These are phyloP conservation scores for Smittia sp. DNA, from an alignment of 2,888 invertebrate species.

Conservation along the genomic window DNA sequence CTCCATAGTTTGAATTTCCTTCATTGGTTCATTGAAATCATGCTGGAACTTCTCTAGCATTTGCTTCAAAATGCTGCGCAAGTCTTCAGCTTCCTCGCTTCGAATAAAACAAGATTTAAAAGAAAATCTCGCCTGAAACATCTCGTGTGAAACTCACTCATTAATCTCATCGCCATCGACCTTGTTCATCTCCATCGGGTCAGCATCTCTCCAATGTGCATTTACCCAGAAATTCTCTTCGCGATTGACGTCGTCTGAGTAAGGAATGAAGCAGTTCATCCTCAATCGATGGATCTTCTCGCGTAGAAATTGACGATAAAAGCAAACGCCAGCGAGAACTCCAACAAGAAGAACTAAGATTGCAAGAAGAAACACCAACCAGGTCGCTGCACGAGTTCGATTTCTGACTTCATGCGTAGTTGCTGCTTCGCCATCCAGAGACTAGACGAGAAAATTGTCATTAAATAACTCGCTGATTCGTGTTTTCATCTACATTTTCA, in stretches of 20 bases:
- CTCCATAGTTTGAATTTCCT: slow-evolving; percentile 13
- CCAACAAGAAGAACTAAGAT: slow-evolving; percentile 70
- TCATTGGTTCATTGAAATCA: slow-evolving; percentile 23
- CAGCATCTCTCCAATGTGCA: slow-evolving; percentile 39
- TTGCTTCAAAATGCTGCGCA: not conserved
- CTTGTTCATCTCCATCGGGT: slow-evolving; percentile 43
- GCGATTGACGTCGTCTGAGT: slow-evolving; percentile 11
- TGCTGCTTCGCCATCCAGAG: slow-evolving; percentile 31
- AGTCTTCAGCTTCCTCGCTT: not conserved
- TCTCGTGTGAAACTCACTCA: not conserved
- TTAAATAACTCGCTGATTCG: too few relatives aligned
- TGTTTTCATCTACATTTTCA: too few relatives aligned
- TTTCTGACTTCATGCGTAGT: slow-evolving; percentile 11
- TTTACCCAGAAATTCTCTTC: slow-evolving; percentile 17
- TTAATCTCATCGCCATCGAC: not conserved
- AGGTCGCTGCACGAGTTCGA: slow-evolving; percentile 53
- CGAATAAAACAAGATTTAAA: not conserved
- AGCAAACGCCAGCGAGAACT: slow-evolving; percentile 67
- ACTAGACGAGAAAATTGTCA: too few relatives aligned
- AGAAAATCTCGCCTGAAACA: not conserved
- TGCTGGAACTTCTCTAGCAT: slow-evolving; percentile 5
- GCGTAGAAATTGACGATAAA: slow-evolving; percentile 70
- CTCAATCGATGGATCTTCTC: slow-evolving; percentile 58
- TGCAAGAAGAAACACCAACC: slow-evolving; percentile 68
- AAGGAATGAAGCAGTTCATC: slow-evolving; percentile 33